Conservation (phyloP, 2,888 invertebrate genomes). For the Ectropis crepuscularia region DNA sequence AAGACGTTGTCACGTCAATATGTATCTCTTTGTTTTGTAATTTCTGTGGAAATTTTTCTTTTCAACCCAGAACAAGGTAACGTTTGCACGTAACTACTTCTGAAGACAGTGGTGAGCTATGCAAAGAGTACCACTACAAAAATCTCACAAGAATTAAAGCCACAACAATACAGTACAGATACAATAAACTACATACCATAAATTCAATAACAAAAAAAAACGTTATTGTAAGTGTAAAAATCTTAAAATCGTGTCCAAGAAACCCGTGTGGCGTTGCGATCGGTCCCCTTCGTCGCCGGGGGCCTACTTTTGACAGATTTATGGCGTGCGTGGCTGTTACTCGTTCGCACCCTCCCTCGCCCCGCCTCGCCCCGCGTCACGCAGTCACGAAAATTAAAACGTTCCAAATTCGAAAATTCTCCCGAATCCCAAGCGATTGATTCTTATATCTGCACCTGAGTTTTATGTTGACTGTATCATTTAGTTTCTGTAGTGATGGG, state of each 20-base stretch:
- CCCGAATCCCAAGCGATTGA: slow-evolving; percentile 60
- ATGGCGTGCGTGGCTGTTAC: slow-evolving; percentile 73
- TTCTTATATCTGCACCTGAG: slow-evolving; percentile 46
- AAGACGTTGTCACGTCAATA: too few species aligned
- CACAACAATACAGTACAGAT: too few species aligned
- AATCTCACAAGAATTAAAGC: too few species aligned
- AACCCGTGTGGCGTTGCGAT: slow-evolving; percentile 49
- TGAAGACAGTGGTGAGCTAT: too few species aligned
- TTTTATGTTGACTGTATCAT: slow-evolving; percentile 34
- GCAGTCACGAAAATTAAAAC: slow-evolving; percentile 70
- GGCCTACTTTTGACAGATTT: slow-evolving; percentile 76
- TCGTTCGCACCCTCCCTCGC: slow-evolving; percentile 50
- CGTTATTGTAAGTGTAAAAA: too few species aligned
- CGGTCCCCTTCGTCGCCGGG: slow-evolving; percentile 69
- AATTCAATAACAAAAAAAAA: background rate
- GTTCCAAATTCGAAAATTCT: slow-evolving; percentile 66
- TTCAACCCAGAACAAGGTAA: too few species aligned
- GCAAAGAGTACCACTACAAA: too few species aligned
- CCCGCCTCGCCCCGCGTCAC: slow-evolving; percentile 43
- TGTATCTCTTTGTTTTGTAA: too few species aligned
- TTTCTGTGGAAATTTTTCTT: too few species aligned
- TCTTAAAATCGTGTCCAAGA: background rate
- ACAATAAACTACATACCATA: too few species aligned
- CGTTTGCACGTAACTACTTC: too few species aligned
- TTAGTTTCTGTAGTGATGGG: background rate